These are phyloP conservation scores for Chrysogorgia sp. DNA, from an alignment of 92 coral and sea anemone species.

Conservation along the genomic window DNA sequence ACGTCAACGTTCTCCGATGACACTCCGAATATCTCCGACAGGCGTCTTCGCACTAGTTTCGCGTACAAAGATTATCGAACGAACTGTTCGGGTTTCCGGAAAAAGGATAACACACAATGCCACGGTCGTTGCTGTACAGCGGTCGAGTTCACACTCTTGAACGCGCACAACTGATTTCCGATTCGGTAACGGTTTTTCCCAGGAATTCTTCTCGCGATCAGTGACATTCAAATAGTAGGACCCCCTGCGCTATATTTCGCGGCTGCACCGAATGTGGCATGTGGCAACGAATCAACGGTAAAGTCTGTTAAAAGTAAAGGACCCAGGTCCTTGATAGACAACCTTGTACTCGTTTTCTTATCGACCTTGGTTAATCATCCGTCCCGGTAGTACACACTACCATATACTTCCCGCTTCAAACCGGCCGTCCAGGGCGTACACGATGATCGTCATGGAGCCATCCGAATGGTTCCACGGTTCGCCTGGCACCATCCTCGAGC, in stretches of 20 bases:
- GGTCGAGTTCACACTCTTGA: conserved; percentile 57
- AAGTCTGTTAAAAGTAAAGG: too few relatives aligned
- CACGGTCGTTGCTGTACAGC: conserved; percentile 68
- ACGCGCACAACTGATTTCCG: conserved; percentile 65
- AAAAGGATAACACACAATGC: conserved; percentile 69
- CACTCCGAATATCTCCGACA: conserved; percentile 12
- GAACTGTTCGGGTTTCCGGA: conserved; percentile 39
- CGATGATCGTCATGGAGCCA: conserved; percentile 67
- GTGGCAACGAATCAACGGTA: conserved; percentile 62
- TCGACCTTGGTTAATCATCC: conserved; percentile 80
- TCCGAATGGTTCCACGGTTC: conserved; percentile 79
- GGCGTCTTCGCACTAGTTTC: neutral
- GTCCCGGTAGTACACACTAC: conserved; percentile 73
- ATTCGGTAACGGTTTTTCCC: conserved; percentile 68
- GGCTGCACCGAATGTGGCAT: conserved; percentile 69
- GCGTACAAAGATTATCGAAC: conserved; percentile 37
- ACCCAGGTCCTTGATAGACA: conserved; percentile 58
- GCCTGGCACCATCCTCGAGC: conserved; percentile 61
- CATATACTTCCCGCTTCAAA: conserved; percentile 83
- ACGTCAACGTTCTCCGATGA: conserved; percentile 14
- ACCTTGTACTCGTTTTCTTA: conserved; percentile 61
- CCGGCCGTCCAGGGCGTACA: conserved; percentile 75
- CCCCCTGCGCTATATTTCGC: conserved; percentile 59
- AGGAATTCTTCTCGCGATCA: conserved; percentile 59
- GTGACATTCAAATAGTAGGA: conserved; percentile 59